phyloP scores from a whole-genome alignment of 2,113 vertebrate genomes.

The Meriones unguiculatus region DNA sequence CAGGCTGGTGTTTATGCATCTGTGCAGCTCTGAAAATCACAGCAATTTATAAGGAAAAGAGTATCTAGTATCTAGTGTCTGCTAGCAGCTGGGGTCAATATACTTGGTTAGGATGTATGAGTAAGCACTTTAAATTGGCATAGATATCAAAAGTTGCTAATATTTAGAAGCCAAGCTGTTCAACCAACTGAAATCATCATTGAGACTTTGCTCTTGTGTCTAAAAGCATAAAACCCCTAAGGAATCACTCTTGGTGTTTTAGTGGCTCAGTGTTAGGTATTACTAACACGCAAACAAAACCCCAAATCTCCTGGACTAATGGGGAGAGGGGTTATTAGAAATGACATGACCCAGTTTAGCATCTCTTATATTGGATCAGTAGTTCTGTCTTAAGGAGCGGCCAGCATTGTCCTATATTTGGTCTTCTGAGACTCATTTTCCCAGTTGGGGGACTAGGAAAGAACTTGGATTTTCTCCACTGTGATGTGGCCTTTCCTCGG shows the following conservation, averaged over 20 bases:
- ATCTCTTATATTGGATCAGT: background rate
- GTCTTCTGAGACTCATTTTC: background rate
- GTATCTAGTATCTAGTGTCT: background rate
- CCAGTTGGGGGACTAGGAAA: background rate
- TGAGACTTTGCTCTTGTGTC: background rate
- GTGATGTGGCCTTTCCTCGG: background rate
- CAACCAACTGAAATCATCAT: background rate
- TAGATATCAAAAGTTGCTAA: background rate
- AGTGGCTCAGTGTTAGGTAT: too few species aligned
- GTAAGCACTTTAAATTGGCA: background rate
- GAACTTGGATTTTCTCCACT: background rate
- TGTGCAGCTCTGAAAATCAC: background rate
- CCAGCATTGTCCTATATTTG: background rate
- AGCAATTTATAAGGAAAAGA: background rate
- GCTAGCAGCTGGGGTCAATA: background rate
- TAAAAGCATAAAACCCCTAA: background rate
- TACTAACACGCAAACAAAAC: background rate
- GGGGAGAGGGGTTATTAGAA: background rate
- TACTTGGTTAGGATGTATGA: background rate
- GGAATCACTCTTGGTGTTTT: background rate
- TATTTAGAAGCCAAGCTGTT: background rate
- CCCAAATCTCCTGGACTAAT: background rate
- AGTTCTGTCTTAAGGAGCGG: background rate
- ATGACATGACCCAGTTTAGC: fast-evolving
- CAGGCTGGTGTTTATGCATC: background rate